Evolutionary conservation across 2,797 vertebrate genomes (phyloP).

Genomic region (Lepilemur septentrionalis): DNA sequence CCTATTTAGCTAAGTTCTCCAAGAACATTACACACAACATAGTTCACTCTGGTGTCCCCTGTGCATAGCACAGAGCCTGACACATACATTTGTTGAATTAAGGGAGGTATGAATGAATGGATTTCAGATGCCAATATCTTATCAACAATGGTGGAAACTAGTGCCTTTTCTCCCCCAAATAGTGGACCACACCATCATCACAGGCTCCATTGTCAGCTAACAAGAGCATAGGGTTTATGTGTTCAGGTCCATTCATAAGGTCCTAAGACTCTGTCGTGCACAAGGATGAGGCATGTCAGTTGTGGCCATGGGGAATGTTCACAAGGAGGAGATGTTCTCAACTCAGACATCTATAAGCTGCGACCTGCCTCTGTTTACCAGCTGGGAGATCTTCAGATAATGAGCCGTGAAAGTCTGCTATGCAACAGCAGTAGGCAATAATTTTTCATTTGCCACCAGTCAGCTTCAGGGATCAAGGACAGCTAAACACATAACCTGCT

Average conservation of each 20-base stretch:
- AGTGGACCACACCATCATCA: not conserved
- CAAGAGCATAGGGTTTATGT: not conserved
- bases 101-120: not conserved
- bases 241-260: not conserved
- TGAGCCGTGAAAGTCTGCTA: conserved; percentile 54
- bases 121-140: not conserved
- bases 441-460: conserved; percentile 67
- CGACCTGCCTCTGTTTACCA: conserved; percentile 63
- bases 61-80: not conserved
- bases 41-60: not conserved
- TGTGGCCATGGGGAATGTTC: not conserved
- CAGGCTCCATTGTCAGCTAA: not conserved
- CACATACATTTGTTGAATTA: not conserved
- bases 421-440: not conserved
- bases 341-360: not conserved
- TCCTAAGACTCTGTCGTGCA: not conserved
- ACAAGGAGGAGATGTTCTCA: not conserved
- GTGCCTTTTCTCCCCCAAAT: not conserved
- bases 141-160: not conserved
- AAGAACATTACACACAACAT: not conserved
- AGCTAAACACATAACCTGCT: conserved; percentile 50
- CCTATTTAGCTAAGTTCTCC: not conserved
- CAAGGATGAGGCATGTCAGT: not conserved
- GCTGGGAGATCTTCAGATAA: conserved; percentile 57
- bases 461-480: conserved; percentile 64